Conservation (phyloP, 2,888 invertebrate genomes). For the Acanthosepion esculentum region DNA sequence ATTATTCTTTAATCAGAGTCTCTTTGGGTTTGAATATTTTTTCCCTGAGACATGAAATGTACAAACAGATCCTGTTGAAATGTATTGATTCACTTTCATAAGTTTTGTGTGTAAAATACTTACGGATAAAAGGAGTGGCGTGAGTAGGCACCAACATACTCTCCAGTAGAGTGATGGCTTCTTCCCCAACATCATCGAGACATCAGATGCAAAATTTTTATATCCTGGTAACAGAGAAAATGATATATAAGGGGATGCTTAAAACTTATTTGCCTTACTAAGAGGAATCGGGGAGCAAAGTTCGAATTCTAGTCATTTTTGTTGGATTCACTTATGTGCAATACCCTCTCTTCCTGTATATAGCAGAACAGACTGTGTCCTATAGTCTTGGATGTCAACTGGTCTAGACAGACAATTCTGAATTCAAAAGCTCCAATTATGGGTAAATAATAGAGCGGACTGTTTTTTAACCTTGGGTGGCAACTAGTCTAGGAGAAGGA, state of each 20-base stretch:
- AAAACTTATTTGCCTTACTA: not conserved
- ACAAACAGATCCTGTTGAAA: not conserved
- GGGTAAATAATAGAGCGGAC: too few relatives aligned
- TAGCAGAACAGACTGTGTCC: too few relatives aligned
- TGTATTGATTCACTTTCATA: not conserved
- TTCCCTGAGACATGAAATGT: not conserved
- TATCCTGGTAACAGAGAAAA: conserved; percentile 53
- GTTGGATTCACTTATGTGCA: too few relatives aligned
- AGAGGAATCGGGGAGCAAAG: too few relatives aligned
- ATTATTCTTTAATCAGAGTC: too few relatives aligned
- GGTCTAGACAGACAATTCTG: too few relatives aligned
- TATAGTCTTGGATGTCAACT: too few relatives aligned
- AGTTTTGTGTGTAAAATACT: not conserved
- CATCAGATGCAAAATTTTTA: conserved; percentile 57
- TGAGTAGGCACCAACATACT: conserved; percentile 57
- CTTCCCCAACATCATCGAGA: conserved; percentile 60
- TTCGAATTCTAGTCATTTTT: too few relatives aligned
- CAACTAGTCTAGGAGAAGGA: too few relatives aligned
- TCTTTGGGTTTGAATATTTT: not conserved
- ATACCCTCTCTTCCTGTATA: too few relatives aligned
- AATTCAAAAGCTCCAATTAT: too few relatives aligned
- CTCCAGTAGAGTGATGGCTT: conserved; percentile 56
- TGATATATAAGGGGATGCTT: not conserved
- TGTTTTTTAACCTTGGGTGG: too few relatives aligned
- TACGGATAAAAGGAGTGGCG: conserved; percentile 58